These are phyloP conservation scores for Anoplophora glabripennis DNA, from an alignment of 1,140 invertebrate genomes.

Conservation along the genomic window DNA sequence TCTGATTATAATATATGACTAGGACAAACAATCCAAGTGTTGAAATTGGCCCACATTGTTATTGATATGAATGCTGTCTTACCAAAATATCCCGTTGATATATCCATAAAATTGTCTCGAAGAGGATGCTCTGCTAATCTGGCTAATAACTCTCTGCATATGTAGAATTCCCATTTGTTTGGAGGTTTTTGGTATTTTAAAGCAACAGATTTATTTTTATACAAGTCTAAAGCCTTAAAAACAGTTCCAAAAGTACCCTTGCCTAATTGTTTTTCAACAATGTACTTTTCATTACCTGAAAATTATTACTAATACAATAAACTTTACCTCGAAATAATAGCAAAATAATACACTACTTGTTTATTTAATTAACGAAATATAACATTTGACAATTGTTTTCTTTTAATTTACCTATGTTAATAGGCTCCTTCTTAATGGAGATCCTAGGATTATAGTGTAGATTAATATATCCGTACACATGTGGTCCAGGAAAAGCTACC, in stretches of 20 bases:
- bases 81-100: constrained; percentile 45
- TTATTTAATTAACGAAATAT: too few relatives aligned
- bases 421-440: constrained; percentile 29
- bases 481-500: constrained; percentile 54
- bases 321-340: too few relatives aligned
- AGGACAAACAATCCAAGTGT: too few relatives aligned
- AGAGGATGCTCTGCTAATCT: constrained; percentile 63
- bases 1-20: too few relatives aligned
- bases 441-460: constrained; percentile 33
- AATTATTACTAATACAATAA: neutral
- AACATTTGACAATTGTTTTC: too few relatives aligned
- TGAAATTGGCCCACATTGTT: too few relatives aligned
- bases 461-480: constrained; percentile 36
- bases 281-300: constrained; percentile 58
- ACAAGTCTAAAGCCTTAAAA: constrained; percentile 59
- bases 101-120: constrained; percentile 57
- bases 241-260: constrained; percentile 74
- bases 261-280: constrained; percentile 67
- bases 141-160: constrained; percentile 70
- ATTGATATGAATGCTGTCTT: constrained; percentile 22
- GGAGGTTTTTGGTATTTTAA: constrained; percentile 75
- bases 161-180: constrained; percentile 79
- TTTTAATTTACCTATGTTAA: constrained; percentile 33
- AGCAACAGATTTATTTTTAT: constrained; percentile 61
- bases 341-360: too few relatives aligned